Evolutionary conservation across 2,888 invertebrate genomes (phyloP).

Genomic region (Tigriopus californicus): DNA sequence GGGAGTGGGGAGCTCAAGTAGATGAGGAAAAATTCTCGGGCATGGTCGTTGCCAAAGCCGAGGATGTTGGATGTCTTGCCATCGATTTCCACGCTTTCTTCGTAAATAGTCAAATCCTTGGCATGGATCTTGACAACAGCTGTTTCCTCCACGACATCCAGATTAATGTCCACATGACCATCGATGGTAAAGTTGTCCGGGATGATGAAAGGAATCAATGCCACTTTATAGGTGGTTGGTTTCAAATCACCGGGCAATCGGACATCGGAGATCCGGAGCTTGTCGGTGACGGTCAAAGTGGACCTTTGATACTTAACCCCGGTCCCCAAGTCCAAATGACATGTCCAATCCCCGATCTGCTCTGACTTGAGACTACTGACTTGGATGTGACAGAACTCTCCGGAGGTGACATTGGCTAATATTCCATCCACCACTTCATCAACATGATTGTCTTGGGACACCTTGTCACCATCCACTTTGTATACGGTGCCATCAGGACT

Average conservation of each 20-base stretch:
- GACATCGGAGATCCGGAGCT: background rate
- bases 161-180: slow-evolving; percentile 11
- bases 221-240: background rate
- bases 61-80: background rate
- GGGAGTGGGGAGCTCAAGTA: slow-evolving; percentile 3
- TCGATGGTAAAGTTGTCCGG: slow-evolving; percentile 13
- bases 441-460: too few species aligned
- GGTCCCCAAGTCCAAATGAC: background rate
- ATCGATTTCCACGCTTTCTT: slow-evolving; percentile 2
- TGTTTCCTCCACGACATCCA: slow-evolving; percentile 3
- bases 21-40: slow-evolving; percentile 16
- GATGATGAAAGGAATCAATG: background rate
- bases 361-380: background rate
- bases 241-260: background rate
- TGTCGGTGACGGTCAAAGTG: background rate
- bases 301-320: background rate
- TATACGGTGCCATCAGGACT: too few species aligned
- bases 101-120: background rate
- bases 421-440: too few species aligned
- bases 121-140: background rate
- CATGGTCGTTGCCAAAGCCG: background rate
- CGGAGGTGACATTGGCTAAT: too few species aligned
- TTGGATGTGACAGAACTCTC: background rate
- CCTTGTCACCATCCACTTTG: too few species aligned
- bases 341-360: background rate